A percentile compares a stretch with the other conserved stretches of the same genome.
These are phyloP conservation scores for Penelope pileata DNA, from an alignment of 2,113 vertebrate species.

Conservation along the genomic window DNA sequence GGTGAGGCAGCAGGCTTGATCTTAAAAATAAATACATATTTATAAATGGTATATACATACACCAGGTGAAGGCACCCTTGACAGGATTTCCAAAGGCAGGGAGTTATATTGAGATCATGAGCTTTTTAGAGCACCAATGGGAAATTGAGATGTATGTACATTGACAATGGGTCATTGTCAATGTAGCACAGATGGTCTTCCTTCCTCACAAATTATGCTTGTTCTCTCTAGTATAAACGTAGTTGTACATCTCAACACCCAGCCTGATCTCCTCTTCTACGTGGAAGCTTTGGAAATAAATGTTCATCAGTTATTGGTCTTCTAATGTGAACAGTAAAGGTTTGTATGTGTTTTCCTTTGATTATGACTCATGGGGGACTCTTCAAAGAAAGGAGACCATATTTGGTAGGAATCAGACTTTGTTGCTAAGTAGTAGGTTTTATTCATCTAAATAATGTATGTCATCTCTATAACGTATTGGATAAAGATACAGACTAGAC, in stretches of 20 bases:
- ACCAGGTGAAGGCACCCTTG: not conserved
- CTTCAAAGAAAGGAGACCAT: not conserved
- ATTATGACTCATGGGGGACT: not conserved
- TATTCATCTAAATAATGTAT: slow-evolving; percentile 2
- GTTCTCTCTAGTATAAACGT: not conserved
- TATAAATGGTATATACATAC: not conserved
- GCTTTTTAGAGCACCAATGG: not conserved
- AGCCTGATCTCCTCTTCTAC: not conserved
- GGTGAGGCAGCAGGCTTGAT: not conserved
- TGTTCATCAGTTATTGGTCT: not conserved
- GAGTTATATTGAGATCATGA: not conserved
- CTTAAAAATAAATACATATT: not conserved
- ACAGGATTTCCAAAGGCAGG: not conserved
- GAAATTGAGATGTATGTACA: not conserved
- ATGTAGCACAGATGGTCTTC: not conserved
- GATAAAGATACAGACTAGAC: not conserved
- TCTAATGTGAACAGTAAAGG: slow-evolving; percentile 24
- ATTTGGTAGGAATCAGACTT: slow-evolving; percentile 5
- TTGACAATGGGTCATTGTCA: no score
- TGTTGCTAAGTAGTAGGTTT: not conserved
- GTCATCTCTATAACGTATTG: not conserved
- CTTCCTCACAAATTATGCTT: not conserved
- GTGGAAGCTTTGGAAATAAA: not conserved
- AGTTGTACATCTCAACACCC: not conserved
- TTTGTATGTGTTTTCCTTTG: not conserved